These are phyloP conservation scores for Cirrhinus mrigala DNA, from an alignment of 2,797 vertebrate genomes.

Conservation along the genomic window DNA sequence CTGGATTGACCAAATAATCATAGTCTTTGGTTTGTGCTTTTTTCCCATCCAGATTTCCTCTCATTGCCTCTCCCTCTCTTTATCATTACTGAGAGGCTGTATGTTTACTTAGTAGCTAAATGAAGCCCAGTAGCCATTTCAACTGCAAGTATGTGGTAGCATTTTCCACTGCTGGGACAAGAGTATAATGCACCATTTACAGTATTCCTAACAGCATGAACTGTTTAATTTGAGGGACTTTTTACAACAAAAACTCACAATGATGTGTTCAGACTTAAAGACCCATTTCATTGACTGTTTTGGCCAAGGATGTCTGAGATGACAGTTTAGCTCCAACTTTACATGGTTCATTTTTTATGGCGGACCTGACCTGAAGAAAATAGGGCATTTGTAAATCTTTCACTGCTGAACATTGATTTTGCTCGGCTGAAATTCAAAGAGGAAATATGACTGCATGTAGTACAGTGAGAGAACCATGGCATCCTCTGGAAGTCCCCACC, in stretches of 20 bases:
- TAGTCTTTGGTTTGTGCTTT: not conserved
- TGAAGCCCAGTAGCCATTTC: slow-evolving; percentile 31
- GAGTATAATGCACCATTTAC: slow-evolving; percentile 12
- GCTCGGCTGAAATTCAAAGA: slow-evolving; percentile 35
- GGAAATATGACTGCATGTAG: slow-evolving; percentile 17
- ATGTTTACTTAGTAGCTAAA: slow-evolving; percentile 2
- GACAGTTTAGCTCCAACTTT: not conserved
- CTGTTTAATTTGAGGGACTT: slow-evolving; percentile 9
- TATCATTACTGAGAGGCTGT: slow-evolving; percentile 16
- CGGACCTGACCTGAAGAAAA: not conserved
- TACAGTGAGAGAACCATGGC: slow-evolving; percentile 3
- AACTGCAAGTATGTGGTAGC: slow-evolving; percentile 16
- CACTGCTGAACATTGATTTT: no score
- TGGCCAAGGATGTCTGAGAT: slow-evolving; percentile 6
- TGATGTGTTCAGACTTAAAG: slow-evolving; percentile 23
- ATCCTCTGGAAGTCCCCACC: not conserved
- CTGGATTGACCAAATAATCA: not conserved
- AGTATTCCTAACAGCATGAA: slow-evolving; percentile 1
- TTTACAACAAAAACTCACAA: slow-evolving; percentile 11
- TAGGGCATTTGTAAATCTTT: not conserved
- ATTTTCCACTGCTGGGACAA: slow-evolving; percentile 23
- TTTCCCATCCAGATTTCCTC: not conserved
- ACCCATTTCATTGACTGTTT: slow-evolving; percentile 2
- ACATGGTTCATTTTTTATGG: not conserved
- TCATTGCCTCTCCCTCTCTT: not conserved